Evolutionary conservation across 64 coral and sea anemone species (phyloP), one percentile per base, ranked within the genome.

Genomic region (Acropora tenuis): DNA sequence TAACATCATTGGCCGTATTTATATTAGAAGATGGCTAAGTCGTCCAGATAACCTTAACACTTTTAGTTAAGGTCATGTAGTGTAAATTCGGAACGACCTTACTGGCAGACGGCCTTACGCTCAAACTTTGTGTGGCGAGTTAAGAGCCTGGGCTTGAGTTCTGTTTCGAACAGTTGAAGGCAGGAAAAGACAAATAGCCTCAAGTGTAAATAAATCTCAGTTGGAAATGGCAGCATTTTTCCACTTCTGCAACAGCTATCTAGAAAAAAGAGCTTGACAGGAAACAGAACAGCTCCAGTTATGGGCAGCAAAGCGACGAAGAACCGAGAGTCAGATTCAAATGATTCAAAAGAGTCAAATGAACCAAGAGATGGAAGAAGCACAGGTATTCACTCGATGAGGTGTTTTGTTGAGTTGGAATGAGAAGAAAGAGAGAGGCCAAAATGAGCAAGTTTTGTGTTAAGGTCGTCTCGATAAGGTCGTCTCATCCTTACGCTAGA

Each of bases 251-350:
- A 73, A 73, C 69, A 73, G 69, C 69, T 73, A 73, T 73, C 69
- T 73, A 69, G 69, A 30, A 73, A 73, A 63, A 63, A 63, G 59
- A 63, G 59, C 59, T 63, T 12, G 59, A 63, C 59, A 73, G 69
- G 69, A 73, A 40, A 73, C 69, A 73, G 69, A 73, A 73, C 16
- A 73, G 30, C 69, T 73, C 69, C 69, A 73, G 69, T 73, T 73
- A 73, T 73, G 69, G 69, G 69, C 69, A 73, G 69, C 69, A 73
- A 73, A 73, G 69, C 69, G 69, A 73, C n/a, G 69, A 73, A 73
- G 30, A 73, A 73, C 69, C 30, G 59, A 63, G 59, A 73, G 69
- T 73, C 69, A 73, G 69, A 73, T 73, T 18, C 9, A 40, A 40
- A 40, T 73, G 69, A 73, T 18, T 73, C 69, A 73, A 68, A 68